A percentile compares a stretch with the other conserved stretches of the same genome.
Conservation (phyloP, 1,140 invertebrate genomes). For the Tetragonula clypearis region DNA sequence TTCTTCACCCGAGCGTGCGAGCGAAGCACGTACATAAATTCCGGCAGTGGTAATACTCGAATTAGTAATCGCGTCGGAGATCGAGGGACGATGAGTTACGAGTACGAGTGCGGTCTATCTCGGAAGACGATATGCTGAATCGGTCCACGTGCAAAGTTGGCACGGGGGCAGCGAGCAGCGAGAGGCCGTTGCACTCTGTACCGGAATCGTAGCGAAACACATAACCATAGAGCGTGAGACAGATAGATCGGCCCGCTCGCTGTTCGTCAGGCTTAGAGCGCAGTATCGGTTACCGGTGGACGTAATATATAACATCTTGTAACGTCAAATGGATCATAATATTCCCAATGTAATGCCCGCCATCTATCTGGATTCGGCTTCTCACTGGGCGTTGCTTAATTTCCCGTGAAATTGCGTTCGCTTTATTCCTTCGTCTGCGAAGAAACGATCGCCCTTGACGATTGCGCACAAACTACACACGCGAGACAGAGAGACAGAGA, state of each 20-base stretch:
- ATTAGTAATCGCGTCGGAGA: conserved; percentile 42
- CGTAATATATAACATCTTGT: conserved; percentile 70
- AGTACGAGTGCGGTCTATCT: conserved; percentile 43
- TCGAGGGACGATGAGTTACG: conserved; percentile 57
- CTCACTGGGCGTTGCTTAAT: conserved; percentile 56
- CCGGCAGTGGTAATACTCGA: conserved; percentile 3
- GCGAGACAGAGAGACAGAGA: no score
- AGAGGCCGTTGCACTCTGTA: conserved; percentile 13
- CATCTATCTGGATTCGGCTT: conserved; percentile 68
- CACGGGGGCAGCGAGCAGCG: conserved; percentile 45
- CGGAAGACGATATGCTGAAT: conserved; percentile 64
- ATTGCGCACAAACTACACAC: conserved; percentile 6
- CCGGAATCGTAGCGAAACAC: neutral
- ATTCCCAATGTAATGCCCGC: conserved; percentile 65
- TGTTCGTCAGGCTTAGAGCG: conserved; percentile 69
- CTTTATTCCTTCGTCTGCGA: conserved; percentile 37
- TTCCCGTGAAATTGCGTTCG: conserved; percentile 58
- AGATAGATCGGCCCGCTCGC: conserved; percentile 12
- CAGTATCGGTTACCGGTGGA: conserved; percentile 67
- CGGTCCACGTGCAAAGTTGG: conserved; percentile 58
- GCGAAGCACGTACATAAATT: neutral
- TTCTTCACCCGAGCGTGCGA: no score
- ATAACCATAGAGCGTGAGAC: neutral
- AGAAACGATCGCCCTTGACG: neutral
- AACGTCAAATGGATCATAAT: conserved; percentile 72